Base-by-base conservation (phyloP, 2,888 invertebrate species). In the Agelastica alni region DNA sequence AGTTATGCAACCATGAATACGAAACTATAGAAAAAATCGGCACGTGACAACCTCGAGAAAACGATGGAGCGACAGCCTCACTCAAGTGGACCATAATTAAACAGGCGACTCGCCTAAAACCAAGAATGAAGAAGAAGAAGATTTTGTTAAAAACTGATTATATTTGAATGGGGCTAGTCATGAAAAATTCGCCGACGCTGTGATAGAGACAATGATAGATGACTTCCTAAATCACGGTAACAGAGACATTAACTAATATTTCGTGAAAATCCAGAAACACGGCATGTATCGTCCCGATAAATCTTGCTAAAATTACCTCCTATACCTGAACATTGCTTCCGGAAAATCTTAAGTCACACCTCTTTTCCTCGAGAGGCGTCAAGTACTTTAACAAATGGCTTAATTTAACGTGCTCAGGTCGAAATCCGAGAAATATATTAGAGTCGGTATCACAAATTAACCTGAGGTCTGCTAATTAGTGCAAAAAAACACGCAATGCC, bases 341-440 rank as follows among this genome's bases (percentile, higher is more conserved):
- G 55, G 51, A 51, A 55, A 51, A 55, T 55, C 55, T 55, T 46
- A 51, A 55, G 55, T 55, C 55, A 46, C 55, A 46, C 55, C 55
- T 55, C 55, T 55, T 55, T 55, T 51, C 51, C 55, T 45, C 41
- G 45, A 36, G 32, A 51, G 49, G 55, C 51, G 51, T 55, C 55
- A 46, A 48, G 41, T 28, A 36, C 36, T 39, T 36, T 55, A 46
- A 55, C 55, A 41, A 51, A 55, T 55, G 55, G 55, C 55, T 55
- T 46, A 55, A 55, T 55, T 51, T 51, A 51, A 51, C 51, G 49
- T 46, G 51, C 46, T 41, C 46, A 36, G 51, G 51, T 55, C 51
- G 55, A 55, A 51, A 55, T 46, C 51, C 55, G 26, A 51, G 55
- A 55, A 34, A 55, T 55, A 55, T 51, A 51, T 51, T 46, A 42